Evolutionary conservation across 2,113 vertebrate species (phyloP), one percentile per base, ranked within the genome.

Genomic region (Nipponia nippon): DNA sequence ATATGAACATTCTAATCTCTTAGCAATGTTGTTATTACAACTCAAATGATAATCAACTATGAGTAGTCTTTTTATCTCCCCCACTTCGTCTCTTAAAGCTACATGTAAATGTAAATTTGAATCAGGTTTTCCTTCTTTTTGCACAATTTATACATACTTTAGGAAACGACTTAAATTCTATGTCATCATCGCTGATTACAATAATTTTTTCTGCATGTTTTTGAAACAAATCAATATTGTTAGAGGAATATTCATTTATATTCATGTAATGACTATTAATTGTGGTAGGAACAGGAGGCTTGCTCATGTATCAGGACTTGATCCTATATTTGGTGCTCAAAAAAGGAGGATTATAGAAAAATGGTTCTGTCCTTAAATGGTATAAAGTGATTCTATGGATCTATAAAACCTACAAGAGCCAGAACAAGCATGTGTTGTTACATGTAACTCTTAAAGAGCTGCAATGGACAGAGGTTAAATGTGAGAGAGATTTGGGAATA

Each of bases 401-500:
- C 30, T 70, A 16, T 53, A 72, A 86, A 86, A 66, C 3, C 8
- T 73, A 10, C 16, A 13, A 65, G 46, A 86, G 32, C 5, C 50
- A n/a, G 42, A 61, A 21, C 10, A 36, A 70, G 36, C 11, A 4
- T 6, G 3, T 2, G 1, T 34, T 61, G 0, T 40, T 58, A 3
- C 32, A 27, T 47, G 11, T 29, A 49, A 47, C 20, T 36, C 10
- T 52, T 79, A 5, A 47, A 63, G 46, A 85, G 30, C 58, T 73
- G 6, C 30, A 47, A 25, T 46, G 71, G 47, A 56, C 38, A 42
- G 36, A 73, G 7, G 16, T 69, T 47, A 52, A 72, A 30, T 16
- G 9, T 13, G 22, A n/a, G 47, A 25, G 29, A 46, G 20, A 40
- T 65, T 0, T 78, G 63, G 26, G 42, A 15, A 34, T 10, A 1